Evolutionary conservation across 2,888 invertebrate species (phyloP).

Genomic region (Lutraria lutraria): DNA sequence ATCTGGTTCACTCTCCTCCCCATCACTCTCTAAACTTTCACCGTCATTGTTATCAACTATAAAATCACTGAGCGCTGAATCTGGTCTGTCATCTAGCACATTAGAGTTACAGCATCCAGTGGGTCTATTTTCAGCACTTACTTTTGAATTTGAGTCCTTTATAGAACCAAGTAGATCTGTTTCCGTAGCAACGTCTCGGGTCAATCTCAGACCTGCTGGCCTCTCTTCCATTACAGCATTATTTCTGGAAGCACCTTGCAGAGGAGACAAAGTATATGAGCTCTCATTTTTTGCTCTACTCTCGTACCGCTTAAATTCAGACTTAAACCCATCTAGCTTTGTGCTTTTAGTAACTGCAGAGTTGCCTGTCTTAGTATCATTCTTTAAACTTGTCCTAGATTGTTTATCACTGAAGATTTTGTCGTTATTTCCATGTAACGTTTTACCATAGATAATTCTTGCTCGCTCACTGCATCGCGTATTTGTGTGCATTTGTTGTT

Average conservation of each 20-base stretch:
- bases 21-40: slow-evolving; percentile 55
- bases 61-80: slow-evolving; percentile 56
- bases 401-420: slow-evolving; percentile 13
- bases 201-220: neutral
- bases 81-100: slow-evolving; percentile 3
- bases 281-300: slow-evolving; percentile 54
- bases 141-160: neutral
- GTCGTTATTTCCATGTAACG: slow-evolving; percentile 26
- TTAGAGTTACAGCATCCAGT: neutral
- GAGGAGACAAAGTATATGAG: slow-evolving; percentile 31
- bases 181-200: slow-evolving; percentile 61
- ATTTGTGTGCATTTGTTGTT: slow-evolving; percentile 26
- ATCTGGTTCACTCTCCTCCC: neutral
- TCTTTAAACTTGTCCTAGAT: slow-evolving; percentile 1
- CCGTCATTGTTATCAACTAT: slow-evolving; percentile 68
- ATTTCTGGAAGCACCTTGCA: slow-evolving; percentile 34
- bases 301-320: slow-evolving; percentile 55
- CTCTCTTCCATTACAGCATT: neutral
- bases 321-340: slow-evolving; percentile 41
- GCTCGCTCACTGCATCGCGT: slow-evolving; percentile 63
- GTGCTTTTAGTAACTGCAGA: slow-evolving; percentile 51
- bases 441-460: slow-evolving; percentile 67
- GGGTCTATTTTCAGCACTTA: neutral
- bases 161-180: slow-evolving; percentile 54
- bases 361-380: slow-evolving; percentile 41